phyloP scores from a whole-genome alignment of 2,113 vertebrate species.

The Gnathonemus echidnorhynchus region DNA sequence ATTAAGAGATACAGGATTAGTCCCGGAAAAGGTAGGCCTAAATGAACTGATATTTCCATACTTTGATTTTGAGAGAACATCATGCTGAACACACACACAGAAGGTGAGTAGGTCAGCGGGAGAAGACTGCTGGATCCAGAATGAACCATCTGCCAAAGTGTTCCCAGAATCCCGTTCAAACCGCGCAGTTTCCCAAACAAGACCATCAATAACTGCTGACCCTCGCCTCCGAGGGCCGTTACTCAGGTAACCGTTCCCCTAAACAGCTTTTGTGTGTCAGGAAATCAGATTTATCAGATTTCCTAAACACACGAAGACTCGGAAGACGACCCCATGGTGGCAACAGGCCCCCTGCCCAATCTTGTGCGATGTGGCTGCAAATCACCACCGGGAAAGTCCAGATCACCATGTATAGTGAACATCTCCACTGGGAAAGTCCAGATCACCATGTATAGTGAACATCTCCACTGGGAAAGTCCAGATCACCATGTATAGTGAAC shows the following conservation, averaged over 20 bases:
- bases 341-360: neutral
- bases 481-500: neutral
- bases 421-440: neutral
- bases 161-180: neutral
- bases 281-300: constrained; percentile 6
- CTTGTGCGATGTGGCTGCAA: neutral
- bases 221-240: neutral
- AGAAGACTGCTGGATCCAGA: neutral
- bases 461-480: neutral
- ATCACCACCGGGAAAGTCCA: neutral
- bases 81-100: neutral
- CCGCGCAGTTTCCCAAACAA: neutral
- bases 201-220: constrained; percentile 1
- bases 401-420: neutral
- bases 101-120: neutral
- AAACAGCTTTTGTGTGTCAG: neutral
- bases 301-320: neutral
- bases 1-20: neutral
- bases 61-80: neutral
- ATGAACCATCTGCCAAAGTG: neutral
- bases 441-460: neutral
- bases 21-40: neutral
- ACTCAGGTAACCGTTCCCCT: neutral
- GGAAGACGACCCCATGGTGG: neutral
- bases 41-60: neutral